phyloP scores from a whole-genome alignment of 2,113 vertebrate species.

The Perccottus glenii region DNA sequence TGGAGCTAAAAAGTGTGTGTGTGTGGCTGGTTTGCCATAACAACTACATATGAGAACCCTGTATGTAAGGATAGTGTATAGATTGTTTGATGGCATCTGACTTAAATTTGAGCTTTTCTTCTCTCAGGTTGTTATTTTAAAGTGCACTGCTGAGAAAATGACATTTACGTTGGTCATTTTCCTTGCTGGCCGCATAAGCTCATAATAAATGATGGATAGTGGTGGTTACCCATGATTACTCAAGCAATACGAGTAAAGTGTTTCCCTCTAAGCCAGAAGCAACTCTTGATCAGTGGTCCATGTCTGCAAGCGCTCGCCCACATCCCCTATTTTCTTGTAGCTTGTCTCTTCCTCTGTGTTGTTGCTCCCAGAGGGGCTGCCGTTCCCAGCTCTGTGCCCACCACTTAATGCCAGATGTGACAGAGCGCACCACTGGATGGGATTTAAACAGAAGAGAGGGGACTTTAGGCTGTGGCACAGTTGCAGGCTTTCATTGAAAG shows the following conservation, averaged over 20 bases:
- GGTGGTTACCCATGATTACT: conserved; percentile 43
- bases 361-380: conserved; percentile 49
- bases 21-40: not conserved
- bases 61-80: not conserved
- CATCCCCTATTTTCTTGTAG: conserved; percentile 37
- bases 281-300: conserved; percentile 56
- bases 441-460: conserved; percentile 24
- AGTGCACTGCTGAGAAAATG: conserved; percentile 18
- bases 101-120: not conserved
- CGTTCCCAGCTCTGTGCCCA: conserved; percentile 48
- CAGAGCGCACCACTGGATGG: conserved; percentile 39
- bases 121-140: conserved; percentile 11
- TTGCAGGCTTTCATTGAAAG: conserved; percentile 33
- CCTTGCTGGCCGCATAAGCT: conserved; percentile 19
- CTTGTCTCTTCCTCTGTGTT: conserved; percentile 19
- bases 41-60: not conserved
- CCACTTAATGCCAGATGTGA: conserved; percentile 59
- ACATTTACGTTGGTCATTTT: conserved; percentile 20
- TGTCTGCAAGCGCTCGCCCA: conserved; percentile 45
- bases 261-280: conserved; percentile 47
- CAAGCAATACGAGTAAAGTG: conserved; percentile 63
- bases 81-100: not conserved
- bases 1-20: not conserved
- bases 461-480: conserved; percentile 7
- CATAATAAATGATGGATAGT: conserved; percentile 55